Evolutionary conservation across 1,140 invertebrate species (phyloP).

Genomic region (Philotrypesis tridentata): DNA sequence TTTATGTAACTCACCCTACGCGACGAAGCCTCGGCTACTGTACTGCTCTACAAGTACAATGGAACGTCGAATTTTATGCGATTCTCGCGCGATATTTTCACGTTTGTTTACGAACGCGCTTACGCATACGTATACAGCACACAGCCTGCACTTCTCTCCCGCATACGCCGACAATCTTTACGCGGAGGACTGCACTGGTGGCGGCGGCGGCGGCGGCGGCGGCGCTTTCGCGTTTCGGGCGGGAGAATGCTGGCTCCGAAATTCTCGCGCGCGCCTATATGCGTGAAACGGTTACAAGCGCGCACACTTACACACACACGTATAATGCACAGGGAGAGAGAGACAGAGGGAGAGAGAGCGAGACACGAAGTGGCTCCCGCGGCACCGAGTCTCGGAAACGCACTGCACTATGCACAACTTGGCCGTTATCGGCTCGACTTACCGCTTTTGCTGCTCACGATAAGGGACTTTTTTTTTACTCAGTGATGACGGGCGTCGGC

Average conservation of each 20-base stretch:
- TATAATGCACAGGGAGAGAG: too few relatives aligned
- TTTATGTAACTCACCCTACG: slow-evolving; percentile 42
- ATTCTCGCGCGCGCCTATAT: not conserved
- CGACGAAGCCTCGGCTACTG: not conserved
- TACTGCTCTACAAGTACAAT: too few relatives aligned
- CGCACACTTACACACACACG: too few relatives aligned
- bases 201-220: not conserved
- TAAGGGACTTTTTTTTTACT: slow-evolving; percentile 3
- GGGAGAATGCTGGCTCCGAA: slow-evolving; percentile 23
- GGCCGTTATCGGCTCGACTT: slow-evolving; percentile 9
- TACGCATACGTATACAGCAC: too few relatives aligned
- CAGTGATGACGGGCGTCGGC: not conserved
- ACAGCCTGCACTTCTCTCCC: too few relatives aligned
- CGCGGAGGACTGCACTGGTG: not conserved
- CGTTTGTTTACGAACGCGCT: slow-evolving; percentile 36
- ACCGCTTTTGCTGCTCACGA: slow-evolving; percentile 8
- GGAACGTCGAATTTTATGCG: not conserved
- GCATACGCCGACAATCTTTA: not conserved
- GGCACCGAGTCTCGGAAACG: not conserved
- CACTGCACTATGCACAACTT: not conserved
- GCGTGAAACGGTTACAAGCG: too few relatives aligned
- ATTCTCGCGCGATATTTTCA: not conserved
- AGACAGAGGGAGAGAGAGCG: too few relatives aligned
- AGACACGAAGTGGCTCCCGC: too few relatives aligned
- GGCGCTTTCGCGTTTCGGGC: slow-evolving; percentile 35